Evolutionary conservation across 1,140 invertebrate species (phyloP).

Genomic region (Diorhabda elongata): DNA sequence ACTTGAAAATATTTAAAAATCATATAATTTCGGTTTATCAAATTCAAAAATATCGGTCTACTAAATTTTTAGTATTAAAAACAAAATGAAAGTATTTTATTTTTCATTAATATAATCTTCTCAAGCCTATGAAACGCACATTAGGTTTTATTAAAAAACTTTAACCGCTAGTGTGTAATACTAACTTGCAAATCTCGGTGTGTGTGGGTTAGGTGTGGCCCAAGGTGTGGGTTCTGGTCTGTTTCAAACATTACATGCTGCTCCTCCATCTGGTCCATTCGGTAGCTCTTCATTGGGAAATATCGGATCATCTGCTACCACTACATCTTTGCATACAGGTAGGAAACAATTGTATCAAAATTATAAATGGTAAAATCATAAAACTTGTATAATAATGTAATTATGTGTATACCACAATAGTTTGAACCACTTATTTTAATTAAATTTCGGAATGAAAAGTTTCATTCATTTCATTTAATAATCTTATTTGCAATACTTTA

Average conservation of each 20-base stretch:
- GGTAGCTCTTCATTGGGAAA: conserved; percentile 54
- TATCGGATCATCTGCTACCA: conserved; percentile 53
- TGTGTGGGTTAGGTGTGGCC: conserved; percentile 41
- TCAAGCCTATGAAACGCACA: not conserved
- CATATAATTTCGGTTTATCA: no score
- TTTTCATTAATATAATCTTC: not conserved
- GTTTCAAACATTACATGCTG: conserved; percentile 53
- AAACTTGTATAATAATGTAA: no score
- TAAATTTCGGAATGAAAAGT: no score
- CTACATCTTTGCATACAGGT: conserved; percentile 47
- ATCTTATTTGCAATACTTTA: no score
- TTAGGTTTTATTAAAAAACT: not conserved
- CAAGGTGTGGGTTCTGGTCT: conserved; percentile 51
- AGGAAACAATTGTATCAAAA: conserved; percentile 16
- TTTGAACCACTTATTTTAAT: no score
- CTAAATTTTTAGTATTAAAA: no score
- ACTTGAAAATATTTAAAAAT: no score
- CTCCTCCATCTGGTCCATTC: conserved; percentile 50
- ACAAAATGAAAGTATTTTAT: no score
- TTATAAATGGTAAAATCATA: no score
- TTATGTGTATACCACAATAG: no score
- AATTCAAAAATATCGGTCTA: no score
- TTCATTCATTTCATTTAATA: no score
- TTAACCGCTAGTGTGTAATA: conserved; percentile 16
- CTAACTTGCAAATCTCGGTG: conserved; percentile 17